Evolutionary conservation across 2,113 vertebrate genomes (phyloP).

Genomic region (Glaucomys volans): DNA sequence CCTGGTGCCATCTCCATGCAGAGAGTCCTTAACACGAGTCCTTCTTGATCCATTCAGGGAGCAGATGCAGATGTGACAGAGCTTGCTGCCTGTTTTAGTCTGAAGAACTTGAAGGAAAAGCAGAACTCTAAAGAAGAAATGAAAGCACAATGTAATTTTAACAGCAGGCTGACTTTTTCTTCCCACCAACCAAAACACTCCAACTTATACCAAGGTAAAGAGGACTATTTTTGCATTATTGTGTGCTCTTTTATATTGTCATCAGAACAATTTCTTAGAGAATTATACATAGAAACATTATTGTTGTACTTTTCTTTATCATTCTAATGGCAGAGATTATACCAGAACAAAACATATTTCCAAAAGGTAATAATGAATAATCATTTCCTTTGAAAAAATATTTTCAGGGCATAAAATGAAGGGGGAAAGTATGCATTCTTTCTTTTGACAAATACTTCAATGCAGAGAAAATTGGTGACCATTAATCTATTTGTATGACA

Average conservation of each 20-base stretch:
- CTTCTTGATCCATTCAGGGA: neutral
- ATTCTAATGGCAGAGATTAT: constrained; percentile 59
- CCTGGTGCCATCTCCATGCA: neutral
- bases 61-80: neutral
- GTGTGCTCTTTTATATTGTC: constrained; percentile 10
- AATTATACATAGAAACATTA: constrained; percentile 59
- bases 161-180: neutral
- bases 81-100: neutral
- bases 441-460: constrained; percentile 59
- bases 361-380: constrained; percentile 43
- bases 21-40: neutral
- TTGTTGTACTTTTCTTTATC: constrained; percentile 39
- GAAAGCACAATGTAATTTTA: constrained; percentile 11
- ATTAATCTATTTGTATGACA: constrained; percentile 31
- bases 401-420: constrained; percentile 18
- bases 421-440: neutral
- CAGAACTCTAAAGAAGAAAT: neutral
- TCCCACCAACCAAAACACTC: neutral
- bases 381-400: constrained; percentile 65
- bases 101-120: constrained; percentile 19
- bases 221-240: constrained; percentile 40
- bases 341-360: constrained; percentile 1
- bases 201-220: neutral
- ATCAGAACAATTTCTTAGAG: neutral
- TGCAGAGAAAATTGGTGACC: constrained; percentile 32